phyloP scores from a whole-genome alignment of 1,140 invertebrate species.

The Scaptomyza montana region DNA sequence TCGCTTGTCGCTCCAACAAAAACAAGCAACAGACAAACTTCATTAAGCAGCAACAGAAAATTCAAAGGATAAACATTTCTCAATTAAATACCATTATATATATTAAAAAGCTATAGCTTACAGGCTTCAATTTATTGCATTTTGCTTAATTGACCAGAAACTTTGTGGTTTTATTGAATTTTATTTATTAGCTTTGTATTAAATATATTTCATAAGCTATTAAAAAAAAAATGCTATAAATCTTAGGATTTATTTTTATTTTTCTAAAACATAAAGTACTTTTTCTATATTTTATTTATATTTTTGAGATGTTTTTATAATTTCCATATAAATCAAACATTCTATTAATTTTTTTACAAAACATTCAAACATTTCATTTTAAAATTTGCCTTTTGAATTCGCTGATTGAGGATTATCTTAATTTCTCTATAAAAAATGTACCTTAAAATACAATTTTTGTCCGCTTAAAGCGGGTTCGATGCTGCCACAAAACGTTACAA shows the following conservation, averaged over 20 bases:
- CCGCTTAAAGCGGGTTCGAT: slow-evolving; percentile 16
- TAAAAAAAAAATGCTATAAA: too few species aligned
- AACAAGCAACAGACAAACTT: slow-evolving; percentile 63
- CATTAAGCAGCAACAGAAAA: slow-evolving; percentile 45
- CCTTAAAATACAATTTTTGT: slow-evolving; percentile 37
- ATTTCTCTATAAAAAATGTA: slow-evolving; percentile 1
- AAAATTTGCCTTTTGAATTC: too few species aligned
- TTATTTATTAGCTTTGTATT: too few species aligned
- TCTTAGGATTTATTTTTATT: too few species aligned
- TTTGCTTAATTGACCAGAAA: neutral
- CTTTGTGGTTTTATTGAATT: neutral
- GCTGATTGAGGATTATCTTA: neutral
- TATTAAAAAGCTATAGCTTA: neutral
- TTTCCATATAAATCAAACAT: neutral
- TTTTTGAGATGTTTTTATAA: too few species aligned
- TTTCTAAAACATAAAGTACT: too few species aligned
- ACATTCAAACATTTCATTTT: neutral
- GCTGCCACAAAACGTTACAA: slow-evolving; percentile 24
- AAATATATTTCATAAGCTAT: too few species aligned
- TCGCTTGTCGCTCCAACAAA: slow-evolving; percentile 27
- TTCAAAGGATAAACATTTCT: slow-evolving; percentile 33
- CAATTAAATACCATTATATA: slow-evolving; percentile 23
- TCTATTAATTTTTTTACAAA: too few species aligned
- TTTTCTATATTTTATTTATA: too few species aligned
- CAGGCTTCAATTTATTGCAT: neutral